These are phyloP conservation scores for Itoplectis maculator DNA, from an alignment of 2,888 invertebrate species.

Conservation along the genomic window DNA sequence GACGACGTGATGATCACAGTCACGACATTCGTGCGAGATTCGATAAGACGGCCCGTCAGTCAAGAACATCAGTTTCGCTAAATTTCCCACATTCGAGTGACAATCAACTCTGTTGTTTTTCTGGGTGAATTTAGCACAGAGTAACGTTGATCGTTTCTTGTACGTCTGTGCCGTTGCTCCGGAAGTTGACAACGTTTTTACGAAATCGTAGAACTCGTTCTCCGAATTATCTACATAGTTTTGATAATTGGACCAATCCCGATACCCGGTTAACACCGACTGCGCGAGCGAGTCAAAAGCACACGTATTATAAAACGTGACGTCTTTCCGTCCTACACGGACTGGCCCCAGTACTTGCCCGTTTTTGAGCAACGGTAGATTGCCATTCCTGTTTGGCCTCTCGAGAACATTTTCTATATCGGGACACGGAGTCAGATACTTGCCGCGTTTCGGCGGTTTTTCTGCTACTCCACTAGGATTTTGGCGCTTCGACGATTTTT, in stretches of 20 bases:
- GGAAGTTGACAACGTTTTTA: slow-evolving; percentile 24
- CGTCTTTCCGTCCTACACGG: not conserved
- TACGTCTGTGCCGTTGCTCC: slow-evolving; percentile 27
- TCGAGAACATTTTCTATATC: slow-evolving; percentile 22
- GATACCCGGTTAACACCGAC: slow-evolving; percentile 31
- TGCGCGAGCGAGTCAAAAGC: slow-evolving; percentile 47
- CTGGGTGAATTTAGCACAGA: no score
- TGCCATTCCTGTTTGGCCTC: not conserved
- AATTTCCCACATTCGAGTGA: slow-evolving; percentile 8
- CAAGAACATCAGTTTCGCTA: not conserved
- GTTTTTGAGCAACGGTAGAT: slow-evolving; percentile 41
- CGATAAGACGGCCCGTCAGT: slow-evolving; percentile 1
- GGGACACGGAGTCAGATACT: slow-evolving; percentile 38
- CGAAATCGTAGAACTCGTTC: slow-evolving; percentile 26
- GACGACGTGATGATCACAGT: not conserved
- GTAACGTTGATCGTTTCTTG: slow-evolving; percentile 10
- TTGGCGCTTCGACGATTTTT: not conserved
- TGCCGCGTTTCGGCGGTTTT: slow-evolving; percentile 35
- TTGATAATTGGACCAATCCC: slow-evolving; percentile 42
- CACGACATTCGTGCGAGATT: not conserved
- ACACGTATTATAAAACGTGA: slow-evolving; percentile 44
- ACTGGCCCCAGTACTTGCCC: slow-evolving; percentile 18
- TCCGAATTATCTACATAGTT: not conserved
- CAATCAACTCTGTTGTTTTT: no score
- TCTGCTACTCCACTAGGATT: not conserved